These are phyloP conservation scores for Sinhomidia bicolor DNA, from an alignment of 2,888 invertebrate genomes.

Conservation along the genomic window DNA sequence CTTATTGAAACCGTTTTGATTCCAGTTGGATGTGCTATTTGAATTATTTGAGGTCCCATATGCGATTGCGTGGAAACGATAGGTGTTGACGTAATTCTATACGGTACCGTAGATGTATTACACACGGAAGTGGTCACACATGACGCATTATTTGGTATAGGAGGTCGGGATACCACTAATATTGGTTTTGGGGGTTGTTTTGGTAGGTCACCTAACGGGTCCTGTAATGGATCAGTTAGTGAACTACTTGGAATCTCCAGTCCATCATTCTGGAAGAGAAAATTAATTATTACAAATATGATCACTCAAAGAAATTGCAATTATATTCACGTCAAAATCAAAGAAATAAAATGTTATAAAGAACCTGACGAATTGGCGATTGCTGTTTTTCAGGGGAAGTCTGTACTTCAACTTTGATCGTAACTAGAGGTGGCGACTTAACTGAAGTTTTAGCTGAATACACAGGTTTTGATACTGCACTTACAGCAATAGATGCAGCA, in stretches of 20 bases:
- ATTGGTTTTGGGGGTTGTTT: neutral
- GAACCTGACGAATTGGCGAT: neutral
- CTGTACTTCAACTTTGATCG: conserved; percentile 30
- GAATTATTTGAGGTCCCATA: conserved; percentile 15
- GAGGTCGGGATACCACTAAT: neutral
- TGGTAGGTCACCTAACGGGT: neutral
- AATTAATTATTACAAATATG: too few species aligned
- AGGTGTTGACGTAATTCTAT: conserved; percentile 2
- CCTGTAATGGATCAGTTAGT: neutral
- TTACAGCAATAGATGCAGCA: neutral
- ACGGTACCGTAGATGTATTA: neutral
- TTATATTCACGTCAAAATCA: too few species aligned
- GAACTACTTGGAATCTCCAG: neutral
- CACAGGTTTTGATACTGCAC: too few species aligned
- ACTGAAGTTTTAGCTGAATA: neutral
- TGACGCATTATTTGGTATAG: neutral
- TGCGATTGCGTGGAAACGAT: neutral
- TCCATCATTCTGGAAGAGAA: conserved; percentile 25
- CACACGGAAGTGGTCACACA: neutral
- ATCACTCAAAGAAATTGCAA: too few species aligned
- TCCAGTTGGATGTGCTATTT: conserved; percentile 46
- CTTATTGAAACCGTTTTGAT: conserved; percentile 43
- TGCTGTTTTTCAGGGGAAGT: conserved; percentile 27
- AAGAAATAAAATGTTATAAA: too few species aligned
- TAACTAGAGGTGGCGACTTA: neutral